Conservation (phyloP, 2,888 invertebrate species). For the Tiliacea citrago region DNA sequence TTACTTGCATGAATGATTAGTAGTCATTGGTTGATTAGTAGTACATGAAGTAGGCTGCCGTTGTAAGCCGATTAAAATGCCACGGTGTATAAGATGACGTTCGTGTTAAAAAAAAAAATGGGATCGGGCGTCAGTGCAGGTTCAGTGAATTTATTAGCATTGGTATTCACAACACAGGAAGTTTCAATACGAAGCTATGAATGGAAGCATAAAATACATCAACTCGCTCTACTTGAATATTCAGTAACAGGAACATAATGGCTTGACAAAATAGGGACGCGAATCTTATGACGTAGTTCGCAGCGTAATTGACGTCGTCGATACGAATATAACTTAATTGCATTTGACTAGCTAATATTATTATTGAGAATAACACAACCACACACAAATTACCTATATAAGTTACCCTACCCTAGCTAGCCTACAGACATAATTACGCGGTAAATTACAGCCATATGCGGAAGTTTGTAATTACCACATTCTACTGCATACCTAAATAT, state of each 20-base stretch:
- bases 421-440: not conserved
- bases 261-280: not conserved
- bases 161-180: not conserved
- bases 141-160: not conserved
- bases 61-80: no score
- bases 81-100: no score
- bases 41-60: no score
- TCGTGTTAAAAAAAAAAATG: slow-evolving; percentile 1
- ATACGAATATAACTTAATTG: not conserved
- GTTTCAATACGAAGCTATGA: not conserved
- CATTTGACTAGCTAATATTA: not conserved
- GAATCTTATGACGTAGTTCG: slow-evolving; percentile 7
- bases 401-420: not conserved
- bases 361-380: not conserved
- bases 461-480: not conserved
- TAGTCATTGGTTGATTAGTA: no score
- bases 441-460: not conserved
- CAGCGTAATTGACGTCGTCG: not conserved
- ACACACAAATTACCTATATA: not conserved
- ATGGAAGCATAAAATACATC: not conserved
- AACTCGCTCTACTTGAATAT: not conserved
- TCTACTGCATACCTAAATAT: not conserved
- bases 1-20: no score
- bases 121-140: not conserved
- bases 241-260: not conserved